Evolutionary conservation across 2,888 invertebrate species (phyloP).

Genomic region (Agrotis clavis): DNA sequence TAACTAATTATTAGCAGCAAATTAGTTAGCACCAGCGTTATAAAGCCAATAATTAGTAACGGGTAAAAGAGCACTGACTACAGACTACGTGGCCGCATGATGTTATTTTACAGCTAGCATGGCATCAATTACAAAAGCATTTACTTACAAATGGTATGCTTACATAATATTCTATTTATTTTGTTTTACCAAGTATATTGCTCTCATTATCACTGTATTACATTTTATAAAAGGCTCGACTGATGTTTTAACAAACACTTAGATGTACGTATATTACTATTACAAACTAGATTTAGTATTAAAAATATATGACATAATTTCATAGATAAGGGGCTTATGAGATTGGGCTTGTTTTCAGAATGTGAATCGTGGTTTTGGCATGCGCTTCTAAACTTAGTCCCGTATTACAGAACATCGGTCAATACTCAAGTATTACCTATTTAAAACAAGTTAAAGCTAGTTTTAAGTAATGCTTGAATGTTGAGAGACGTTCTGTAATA

Average conservation of each 20-base stretch:
- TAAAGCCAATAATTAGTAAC: slow-evolving; percentile 62
- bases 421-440: no score
- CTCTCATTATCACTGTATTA: slow-evolving; percentile 49
- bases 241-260: slow-evolving; percentile 14
- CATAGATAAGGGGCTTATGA: neutral
- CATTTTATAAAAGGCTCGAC: slow-evolving; percentile 19
- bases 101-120: slow-evolving; percentile 33
- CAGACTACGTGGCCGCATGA: slow-evolving; percentile 9
- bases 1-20: slow-evolving; percentile 65
- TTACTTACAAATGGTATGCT: slow-evolving; percentile 36
- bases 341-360: neutral
- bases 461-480: no score
- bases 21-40: slow-evolving; percentile 72
- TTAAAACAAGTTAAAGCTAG: no score
- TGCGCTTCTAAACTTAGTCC: neutral
- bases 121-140: slow-evolving; percentile 34
- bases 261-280: neutral
- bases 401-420: no score
- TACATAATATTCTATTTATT: slow-evolving; percentile 7
- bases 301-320: slow-evolving; percentile 29
- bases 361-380: neutral
- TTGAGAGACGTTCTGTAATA: no score
- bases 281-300: slow-evolving; percentile 4
- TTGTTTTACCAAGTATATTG: slow-evolving; percentile 39
- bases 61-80: slow-evolving; percentile 25